Percentiles rank a stretch among this genome's conserved stretches.
These are phyloP conservation scores for Dicrurus megarhynchus DNA, from an alignment of 2,113 vertebrate species.

Conservation along the genomic window DNA sequence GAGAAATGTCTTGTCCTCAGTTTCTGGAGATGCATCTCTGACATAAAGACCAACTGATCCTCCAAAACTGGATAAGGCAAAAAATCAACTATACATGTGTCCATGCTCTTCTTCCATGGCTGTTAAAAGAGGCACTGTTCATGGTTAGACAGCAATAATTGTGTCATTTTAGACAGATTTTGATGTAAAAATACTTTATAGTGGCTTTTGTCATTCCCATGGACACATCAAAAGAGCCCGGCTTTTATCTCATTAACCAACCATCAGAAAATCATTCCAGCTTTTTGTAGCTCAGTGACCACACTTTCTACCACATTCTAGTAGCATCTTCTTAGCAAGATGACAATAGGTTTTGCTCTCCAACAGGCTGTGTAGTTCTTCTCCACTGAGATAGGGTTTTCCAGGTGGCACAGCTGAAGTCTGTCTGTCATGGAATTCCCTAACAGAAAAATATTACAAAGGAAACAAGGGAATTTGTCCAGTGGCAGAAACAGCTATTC, in stretches of 20 bases:
- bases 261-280: not conserved
- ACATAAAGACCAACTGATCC: not conserved
- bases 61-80: not conserved
- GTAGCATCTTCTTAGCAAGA: not conserved
- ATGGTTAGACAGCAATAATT: not conserved
- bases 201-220: not conserved
- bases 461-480: not conserved
- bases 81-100: rapidly evolving
- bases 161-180: not conserved
- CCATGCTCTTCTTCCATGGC: not conserved
- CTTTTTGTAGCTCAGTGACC: not conserved
- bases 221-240: not conserved
- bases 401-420: not conserved
- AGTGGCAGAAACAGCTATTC: not conserved
- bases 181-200: not conserved
- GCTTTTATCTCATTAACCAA: not conserved
- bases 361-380: not conserved
- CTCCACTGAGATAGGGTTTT: not conserved
- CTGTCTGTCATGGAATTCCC: not conserved
- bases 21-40: not conserved
- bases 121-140: not conserved
- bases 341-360: not conserved
- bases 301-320: not conserved
- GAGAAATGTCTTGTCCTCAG: not conserved
- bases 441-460: not conserved